Percentiles rank a stretch among this genome's conserved stretches.
Evolutionary conservation across 1,140 invertebrate species (phyloP).

Genomic region (Saccostrea glomerata): DNA sequence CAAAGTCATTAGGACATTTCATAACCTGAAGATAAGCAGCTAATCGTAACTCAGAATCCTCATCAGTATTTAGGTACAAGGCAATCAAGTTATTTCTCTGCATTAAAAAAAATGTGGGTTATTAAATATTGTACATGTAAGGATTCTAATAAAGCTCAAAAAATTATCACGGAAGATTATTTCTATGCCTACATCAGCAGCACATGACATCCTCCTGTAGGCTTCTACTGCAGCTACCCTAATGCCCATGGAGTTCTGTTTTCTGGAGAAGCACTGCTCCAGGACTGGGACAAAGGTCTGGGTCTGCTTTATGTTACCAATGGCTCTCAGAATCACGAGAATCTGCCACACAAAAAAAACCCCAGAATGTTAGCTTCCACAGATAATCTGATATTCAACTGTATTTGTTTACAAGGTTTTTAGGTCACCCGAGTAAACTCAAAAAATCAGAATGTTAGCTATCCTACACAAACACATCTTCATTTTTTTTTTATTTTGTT

Average conservation of each 20-base stretch:
- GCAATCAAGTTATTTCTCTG: slow-evolving; percentile 78
- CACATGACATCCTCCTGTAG: slow-evolving; percentile 85
- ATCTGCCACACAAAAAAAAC: slow-evolving; percentile 79
- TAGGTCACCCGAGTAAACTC: background rate
- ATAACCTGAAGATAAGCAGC: slow-evolving; percentile 93
- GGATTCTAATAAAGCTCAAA: background rate
- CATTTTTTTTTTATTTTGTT: too few relatives aligned
- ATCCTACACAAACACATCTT: too few relatives aligned
- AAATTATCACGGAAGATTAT: background rate
- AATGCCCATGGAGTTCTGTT: slow-evolving; percentile 85
- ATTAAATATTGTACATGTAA: background rate
- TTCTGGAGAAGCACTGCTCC: slow-evolving; percentile 84
- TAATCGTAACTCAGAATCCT: slow-evolving; percentile 92
- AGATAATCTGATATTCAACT: background rate
- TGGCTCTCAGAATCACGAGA: slow-evolving; percentile 89
- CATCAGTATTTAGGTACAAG: slow-evolving; percentile 85
- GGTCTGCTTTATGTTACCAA: slow-evolving; percentile 92
- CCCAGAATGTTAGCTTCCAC: background rate
- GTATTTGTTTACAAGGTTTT: background rate
- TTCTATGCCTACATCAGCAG: slow-evolving; percentile 80
- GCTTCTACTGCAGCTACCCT: slow-evolving; percentile 90
- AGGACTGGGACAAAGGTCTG: slow-evolving; percentile 83
- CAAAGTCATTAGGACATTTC: slow-evolving; percentile 89
- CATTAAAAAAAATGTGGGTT: slow-evolving; percentile 32
- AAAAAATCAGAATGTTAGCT: background rate